phyloP scores from a whole-genome alignment of 2,888 invertebrate genomes.

The Doris montereyensis region DNA sequence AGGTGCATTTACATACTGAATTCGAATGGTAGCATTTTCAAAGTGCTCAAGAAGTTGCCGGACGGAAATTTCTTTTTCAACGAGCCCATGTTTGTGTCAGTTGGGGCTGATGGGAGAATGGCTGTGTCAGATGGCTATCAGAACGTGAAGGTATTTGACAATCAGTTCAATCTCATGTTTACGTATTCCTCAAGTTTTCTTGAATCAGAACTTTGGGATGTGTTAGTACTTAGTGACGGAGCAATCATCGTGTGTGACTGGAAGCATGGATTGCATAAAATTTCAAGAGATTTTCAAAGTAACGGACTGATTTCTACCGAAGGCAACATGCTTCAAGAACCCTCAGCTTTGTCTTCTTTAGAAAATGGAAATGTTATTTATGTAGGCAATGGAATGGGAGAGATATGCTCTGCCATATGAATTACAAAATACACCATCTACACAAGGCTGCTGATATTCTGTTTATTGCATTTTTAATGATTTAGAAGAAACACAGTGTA shows the following conservation, averaged over 20 bases:
- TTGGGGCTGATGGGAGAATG: slow-evolving; percentile 40
- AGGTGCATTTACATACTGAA: slow-evolving; percentile 36
- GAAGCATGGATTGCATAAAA: slow-evolving; percentile 47
- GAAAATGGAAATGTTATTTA: slow-evolving; percentile 36
- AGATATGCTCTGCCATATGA: slow-evolving; percentile 35
- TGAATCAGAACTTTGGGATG: slow-evolving; percentile 48
- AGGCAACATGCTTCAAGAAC: slow-evolving; percentile 25
- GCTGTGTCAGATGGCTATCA: slow-evolving; percentile 45
- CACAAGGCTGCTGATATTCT: too few relatives aligned
- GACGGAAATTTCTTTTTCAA: slow-evolving; percentile 45
- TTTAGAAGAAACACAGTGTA: too few relatives aligned
- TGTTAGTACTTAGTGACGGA: slow-evolving; percentile 40
- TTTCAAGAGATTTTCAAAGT: slow-evolving; percentile 25
- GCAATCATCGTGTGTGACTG: slow-evolving; percentile 46
- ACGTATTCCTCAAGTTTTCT: slow-evolving; percentile 44
- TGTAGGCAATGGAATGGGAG: slow-evolving; percentile 34
- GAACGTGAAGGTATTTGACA: slow-evolving; percentile 46
- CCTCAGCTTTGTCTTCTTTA: slow-evolving; percentile 37
- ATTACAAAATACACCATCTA: too few relatives aligned
- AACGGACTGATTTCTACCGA: slow-evolving; percentile 32
- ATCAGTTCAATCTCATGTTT: slow-evolving; percentile 37
- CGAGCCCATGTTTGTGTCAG: slow-evolving; percentile 46
- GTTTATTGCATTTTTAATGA: too few relatives aligned
- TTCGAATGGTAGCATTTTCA: slow-evolving; percentile 21
- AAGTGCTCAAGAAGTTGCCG: slow-evolving; percentile 44